A percentile compares a stretch with the other conserved stretches of the same genome.
Evolutionary conservation across 1,140 invertebrate species (phyloP).

Genomic region (Lepidotrigona ventralis): DNA sequence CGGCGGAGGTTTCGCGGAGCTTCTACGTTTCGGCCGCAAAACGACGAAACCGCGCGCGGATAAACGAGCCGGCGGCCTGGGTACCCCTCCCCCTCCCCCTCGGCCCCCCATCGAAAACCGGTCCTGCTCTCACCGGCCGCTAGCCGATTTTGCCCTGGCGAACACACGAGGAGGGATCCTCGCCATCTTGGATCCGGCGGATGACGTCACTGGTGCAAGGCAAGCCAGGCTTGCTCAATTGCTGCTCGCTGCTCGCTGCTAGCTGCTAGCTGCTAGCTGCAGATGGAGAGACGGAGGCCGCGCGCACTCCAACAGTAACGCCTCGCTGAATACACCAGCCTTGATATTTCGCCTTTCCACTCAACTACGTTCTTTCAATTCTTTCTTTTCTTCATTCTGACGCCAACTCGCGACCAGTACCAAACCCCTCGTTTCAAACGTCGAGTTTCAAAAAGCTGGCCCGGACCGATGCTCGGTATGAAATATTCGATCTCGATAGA

Average conservation of each 20-base stretch:
- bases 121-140: constrained; percentile 60
- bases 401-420: neutral
- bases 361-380: neutral
- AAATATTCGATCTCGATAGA: too few species aligned
- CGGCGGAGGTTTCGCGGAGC: constrained; percentile 36
- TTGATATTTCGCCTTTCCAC: constrained; percentile 15
- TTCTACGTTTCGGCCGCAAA: constrained; percentile 57
- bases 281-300: constrained; percentile 29
- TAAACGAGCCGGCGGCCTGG: constrained; percentile 36
- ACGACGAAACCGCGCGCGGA: constrained; percentile 54
- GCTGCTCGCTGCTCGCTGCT: neutral
- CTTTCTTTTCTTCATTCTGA: neutral
- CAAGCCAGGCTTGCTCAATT: constrained; percentile 53
- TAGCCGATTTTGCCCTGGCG: constrained; percentile 70
- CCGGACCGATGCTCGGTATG: too few species aligned
- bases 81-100: constrained; percentile 13
- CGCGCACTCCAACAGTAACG: neutral
- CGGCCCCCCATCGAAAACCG: constrained; percentile 64
- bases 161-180: constrained; percentile 48
- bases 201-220: constrained; percentile 72
- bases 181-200: constrained; percentile 70
- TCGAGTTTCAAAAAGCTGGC: too few species aligned
- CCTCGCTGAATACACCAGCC: neutral
- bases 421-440: neutral
- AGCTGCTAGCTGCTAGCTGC: constrained; percentile 18